A percentile compares a stretch with the other conserved stretches of the same genome.
These are phyloP conservation scores for Hydrotaea diabolus DNA, from an alignment of 2,888 invertebrate species.

Conservation along the genomic window DNA sequence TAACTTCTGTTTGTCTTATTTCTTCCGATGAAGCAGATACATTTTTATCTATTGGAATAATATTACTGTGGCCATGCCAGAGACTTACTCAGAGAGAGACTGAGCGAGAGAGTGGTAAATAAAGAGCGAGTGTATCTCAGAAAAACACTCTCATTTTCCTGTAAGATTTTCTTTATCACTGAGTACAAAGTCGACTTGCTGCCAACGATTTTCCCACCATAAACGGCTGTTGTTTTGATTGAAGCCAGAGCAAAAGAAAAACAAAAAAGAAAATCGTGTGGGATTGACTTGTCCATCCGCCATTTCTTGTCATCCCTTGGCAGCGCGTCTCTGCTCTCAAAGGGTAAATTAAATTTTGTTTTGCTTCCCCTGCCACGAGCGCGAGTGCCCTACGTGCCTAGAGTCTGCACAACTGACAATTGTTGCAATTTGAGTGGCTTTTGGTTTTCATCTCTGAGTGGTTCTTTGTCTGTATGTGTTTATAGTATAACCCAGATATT, in stretches of 20 bases:
- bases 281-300: conserved; percentile 35
- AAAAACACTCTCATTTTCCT: not conserved
- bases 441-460: too few relatives aligned
- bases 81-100: not conserved
- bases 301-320: not conserved
- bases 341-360: conserved; percentile 15
- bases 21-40: conserved; percentile 40
- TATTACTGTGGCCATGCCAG: not conserved
- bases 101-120: not conserved
- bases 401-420: conserved; percentile 74
- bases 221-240: conserved; percentile 51
- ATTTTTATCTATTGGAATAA: conserved; percentile 60
- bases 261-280: conserved; percentile 25
- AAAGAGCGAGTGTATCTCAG: conserved; percentile 4
- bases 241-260: not conserved
- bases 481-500: not conserved
- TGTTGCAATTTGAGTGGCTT: conserved; percentile 74
- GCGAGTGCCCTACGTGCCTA: not conserved
- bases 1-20: not conserved
- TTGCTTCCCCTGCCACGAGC: not conserved
- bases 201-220: conserved; percentile 32
- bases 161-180: not conserved
- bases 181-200: not conserved
- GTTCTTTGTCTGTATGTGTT: not conserved
- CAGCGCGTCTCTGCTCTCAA: not conserved